Percentiles rank a stretch among this genome's conserved stretches.
Conservation (phyloP, 53 echinoderm and acorn worm genomes). For the Mesocentrotus franciscanus region DNA sequence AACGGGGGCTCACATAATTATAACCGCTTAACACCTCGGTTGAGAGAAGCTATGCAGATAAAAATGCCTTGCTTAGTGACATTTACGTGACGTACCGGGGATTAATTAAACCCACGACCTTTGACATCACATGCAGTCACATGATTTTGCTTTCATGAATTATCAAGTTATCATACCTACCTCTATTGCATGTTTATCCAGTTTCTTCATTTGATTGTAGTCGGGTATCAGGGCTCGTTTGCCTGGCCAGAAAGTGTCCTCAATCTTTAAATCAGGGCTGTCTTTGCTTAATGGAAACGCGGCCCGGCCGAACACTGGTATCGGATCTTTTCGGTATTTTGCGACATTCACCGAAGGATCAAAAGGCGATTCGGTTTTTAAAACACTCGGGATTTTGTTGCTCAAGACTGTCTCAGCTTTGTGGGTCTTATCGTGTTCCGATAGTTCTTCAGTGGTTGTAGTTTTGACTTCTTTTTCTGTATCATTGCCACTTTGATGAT, state of each 20-base stretch:
- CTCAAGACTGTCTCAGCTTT: neutral
- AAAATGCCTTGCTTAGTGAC: too few relatives aligned
- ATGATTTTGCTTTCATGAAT: too few relatives aligned
- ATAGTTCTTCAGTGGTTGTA: too few relatives aligned
- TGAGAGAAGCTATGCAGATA: too few relatives aligned
- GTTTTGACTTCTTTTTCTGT: too few relatives aligned
- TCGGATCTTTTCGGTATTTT: slow-evolving; percentile 44
- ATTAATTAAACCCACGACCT: too few relatives aligned
- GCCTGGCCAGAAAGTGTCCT: slow-evolving; percentile 73
- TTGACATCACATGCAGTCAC: too few relatives aligned
- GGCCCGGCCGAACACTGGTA: slow-evolving; percentile 23
- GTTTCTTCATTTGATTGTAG: slow-evolving; percentile 35
- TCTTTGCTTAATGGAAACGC: slow-evolving; percentile 44
- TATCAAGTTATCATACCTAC: neutral
- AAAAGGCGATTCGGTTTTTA: slow-evolving; percentile 46
- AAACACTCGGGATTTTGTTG: neutral
- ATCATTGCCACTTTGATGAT: too few relatives aligned
- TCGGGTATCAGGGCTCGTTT: slow-evolving; percentile 64
- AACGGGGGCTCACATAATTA: too few relatives aligned
- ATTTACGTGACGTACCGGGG: too few relatives aligned
- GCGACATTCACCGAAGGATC: slow-evolving; percentile 54
- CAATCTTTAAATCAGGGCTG: slow-evolving; percentile 44
- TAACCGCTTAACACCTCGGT: too few relatives aligned
- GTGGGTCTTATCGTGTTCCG: too few relatives aligned
- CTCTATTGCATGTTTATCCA: slow-evolving; percentile 66